These are phyloP conservation scores for Enteromius anoplus DNA, from an alignment of 2,797 vertebrate genomes.

Conservation along the genomic window DNA sequence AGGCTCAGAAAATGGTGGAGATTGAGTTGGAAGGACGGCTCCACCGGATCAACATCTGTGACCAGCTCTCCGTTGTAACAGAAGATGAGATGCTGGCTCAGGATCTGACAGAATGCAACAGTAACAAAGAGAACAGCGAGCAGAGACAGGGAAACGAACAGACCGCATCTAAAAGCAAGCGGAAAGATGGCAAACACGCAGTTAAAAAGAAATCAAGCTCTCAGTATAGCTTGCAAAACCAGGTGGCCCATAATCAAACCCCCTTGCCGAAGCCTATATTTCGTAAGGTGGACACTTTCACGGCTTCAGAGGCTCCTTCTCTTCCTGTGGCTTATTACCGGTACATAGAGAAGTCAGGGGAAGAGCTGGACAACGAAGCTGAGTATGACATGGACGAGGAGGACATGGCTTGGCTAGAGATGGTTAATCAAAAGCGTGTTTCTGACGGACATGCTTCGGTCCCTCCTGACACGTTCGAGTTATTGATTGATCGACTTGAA, in stretches of 20 bases:
- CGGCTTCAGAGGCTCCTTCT: constrained; percentile 78
- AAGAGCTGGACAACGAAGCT: constrained; percentile 90
- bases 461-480: constrained; percentile 90
- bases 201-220: constrained; percentile 72
- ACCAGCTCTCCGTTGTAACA: constrained; percentile 91
- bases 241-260: constrained; percentile 68
- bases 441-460: constrained; percentile 88
- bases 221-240: constrained; percentile 71
- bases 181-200: constrained; percentile 83
- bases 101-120: constrained; percentile 96
- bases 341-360: constrained; percentile 86
- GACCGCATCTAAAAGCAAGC: constrained; percentile 83
- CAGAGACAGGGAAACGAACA: constrained; percentile 82
- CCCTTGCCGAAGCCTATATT: constrained; percentile 92
- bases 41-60: constrained; percentile 94
- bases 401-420: constrained; percentile 95
- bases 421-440: constrained; percentile 93
- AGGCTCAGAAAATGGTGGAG: constrained; percentile 97
- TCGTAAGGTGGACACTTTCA: constrained; percentile 81
- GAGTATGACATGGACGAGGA: constrained; percentile 99
- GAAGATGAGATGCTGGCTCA: constrained; percentile 97
- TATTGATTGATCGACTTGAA: constrained; percentile 92
- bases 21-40: constrained; percentile 95
- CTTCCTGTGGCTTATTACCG: constrained; percentile 89
- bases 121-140: constrained; percentile 98